These are phyloP conservation scores for Chloromyia formosa DNA, from an alignment of 2,888 invertebrate species.

Conservation along the genomic window DNA sequence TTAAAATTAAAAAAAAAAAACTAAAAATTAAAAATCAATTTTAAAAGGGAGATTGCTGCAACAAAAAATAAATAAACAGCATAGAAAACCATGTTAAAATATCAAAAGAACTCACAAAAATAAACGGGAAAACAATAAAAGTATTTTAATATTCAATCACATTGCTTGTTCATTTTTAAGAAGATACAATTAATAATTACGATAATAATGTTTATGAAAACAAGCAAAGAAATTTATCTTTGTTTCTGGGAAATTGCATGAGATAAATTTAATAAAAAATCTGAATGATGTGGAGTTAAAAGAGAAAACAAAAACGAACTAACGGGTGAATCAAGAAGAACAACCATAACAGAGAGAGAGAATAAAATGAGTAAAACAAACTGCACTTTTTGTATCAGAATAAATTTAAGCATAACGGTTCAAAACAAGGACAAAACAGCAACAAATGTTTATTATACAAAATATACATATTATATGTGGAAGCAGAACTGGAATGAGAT, in stretches of 20 bases:
- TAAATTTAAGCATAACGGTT: constrained; percentile 35
- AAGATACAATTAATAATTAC: not conserved
- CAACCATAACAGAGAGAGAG: not conserved
- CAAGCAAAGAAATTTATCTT: too few species aligned
- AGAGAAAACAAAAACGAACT: not conserved
- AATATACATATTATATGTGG: not conserved
- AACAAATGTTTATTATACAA: too few species aligned
- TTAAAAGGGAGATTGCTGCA: too few species aligned
- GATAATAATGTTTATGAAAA: not conserved
- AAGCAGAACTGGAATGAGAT: constrained; percentile 6
- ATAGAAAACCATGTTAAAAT: too few species aligned
- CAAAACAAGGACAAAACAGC: not conserved
- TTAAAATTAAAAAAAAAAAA: too few species aligned
- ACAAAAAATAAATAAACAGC: too few species aligned
- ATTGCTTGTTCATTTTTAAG: not conserved
- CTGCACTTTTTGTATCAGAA: constrained; percentile 39
- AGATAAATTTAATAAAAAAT: not conserved
- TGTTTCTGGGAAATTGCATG: not conserved
- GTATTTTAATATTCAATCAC: not conserved
- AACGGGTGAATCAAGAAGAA: not conserved
- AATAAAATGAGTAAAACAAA: not conserved
- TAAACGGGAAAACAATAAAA: not conserved
- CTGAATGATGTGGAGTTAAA: not conserved
- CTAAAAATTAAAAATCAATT: too few species aligned
- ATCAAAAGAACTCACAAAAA: not conserved